Base-by-base conservation (phyloP, 2,888 invertebrate genomes). In the Sphinx pinastri region DNA sequence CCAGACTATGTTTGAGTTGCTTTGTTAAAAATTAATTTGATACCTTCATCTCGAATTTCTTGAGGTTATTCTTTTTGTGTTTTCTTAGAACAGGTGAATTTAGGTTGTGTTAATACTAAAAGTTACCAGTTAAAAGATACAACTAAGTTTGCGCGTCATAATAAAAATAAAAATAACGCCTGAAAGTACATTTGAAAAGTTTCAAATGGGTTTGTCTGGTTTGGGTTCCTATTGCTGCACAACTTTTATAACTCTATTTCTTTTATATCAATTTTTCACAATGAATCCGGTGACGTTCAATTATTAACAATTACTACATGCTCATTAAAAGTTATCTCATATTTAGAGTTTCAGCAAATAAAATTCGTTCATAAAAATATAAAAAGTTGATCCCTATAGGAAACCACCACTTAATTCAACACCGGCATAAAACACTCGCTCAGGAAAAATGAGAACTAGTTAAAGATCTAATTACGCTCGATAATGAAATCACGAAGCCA, bases 11-110 rank as follows among this genome's bases (percentile, higher is more conserved):
- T 88, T 89, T 87, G 88, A 85, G 82, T 73, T 78, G 88, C 90
- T 88, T 93, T 91, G 92, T 93, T 92, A 92, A 93, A 93, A 89
- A 89, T 91, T 93, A 93, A 94, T 93, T 92, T 88, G 93, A 92
- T 93, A 92, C 92, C 84, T 89, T 91, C 89, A 87, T 89, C 90
- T 92, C 88, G 81, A 83, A 85, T 91, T 90, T 88, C 91, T 86
- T 80, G 73, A 76, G 80, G 79, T 76, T 81, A 71, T 77, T 80
- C 80, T 81, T 81, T 68, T 71, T 73, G 71, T 72, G 67, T 72
- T 70, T 77, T 72, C 73, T 75, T 49, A 63, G 6, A 71, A 76
- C 74, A 77, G 69, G 71, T 63, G 47, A 63, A 47, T 12, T 10
- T 19, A 49, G 14, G 13, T 38, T 59, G 14, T 14, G 58, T 31